These are phyloP conservation scores for Brachyistius frenatus DNA, from an alignment of 2,113 vertebrate species.

Conservation along the genomic window DNA sequence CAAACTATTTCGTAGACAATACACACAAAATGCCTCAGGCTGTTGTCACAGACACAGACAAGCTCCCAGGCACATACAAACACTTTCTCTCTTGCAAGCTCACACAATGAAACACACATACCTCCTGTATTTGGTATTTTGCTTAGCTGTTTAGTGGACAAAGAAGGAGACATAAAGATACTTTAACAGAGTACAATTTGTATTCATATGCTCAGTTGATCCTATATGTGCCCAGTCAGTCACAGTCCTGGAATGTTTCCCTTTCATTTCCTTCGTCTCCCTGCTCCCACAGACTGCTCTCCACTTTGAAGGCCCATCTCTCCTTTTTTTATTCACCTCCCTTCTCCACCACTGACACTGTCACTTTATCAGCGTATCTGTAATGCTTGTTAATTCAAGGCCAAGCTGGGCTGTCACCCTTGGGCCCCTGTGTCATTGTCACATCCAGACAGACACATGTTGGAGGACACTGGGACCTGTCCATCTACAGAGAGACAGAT, in stretches of 20 bases:
- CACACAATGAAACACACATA: constrained; percentile 24
- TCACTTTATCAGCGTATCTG: constrained; percentile 86
- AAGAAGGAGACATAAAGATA: not conserved
- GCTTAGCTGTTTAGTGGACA: not conserved
- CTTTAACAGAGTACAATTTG: too few species aligned
- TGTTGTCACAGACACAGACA: constrained; percentile 77
- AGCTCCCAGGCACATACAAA: constrained; percentile 68
- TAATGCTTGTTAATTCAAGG: constrained; percentile 86
- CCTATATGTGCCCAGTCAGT: constrained; percentile 1
- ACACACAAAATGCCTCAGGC: constrained; percentile 71
- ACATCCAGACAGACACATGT: constrained; percentile 84
- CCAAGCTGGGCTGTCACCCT: constrained; percentile 76
- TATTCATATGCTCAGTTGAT: too few species aligned
- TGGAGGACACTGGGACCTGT: constrained; percentile 85
- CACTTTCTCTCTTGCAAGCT: constrained; percentile 30
- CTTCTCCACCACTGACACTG: constrained; percentile 54
- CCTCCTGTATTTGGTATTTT: not conserved
- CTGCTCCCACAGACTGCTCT: not conserved
- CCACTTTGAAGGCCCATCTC: not conserved
- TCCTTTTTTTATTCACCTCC: constrained; percentile 27
- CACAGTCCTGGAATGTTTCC: not conserved
- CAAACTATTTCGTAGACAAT: constrained; percentile 64
- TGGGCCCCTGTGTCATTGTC: constrained; percentile 76
- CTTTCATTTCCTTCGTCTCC: constrained; percentile 14
- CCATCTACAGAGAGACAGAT: constrained; percentile 74